These are phyloP conservation scores for Triplophysa bombifrons DNA, from an alignment of 2,797 vertebrate species.

Conservation along the genomic window DNA sequence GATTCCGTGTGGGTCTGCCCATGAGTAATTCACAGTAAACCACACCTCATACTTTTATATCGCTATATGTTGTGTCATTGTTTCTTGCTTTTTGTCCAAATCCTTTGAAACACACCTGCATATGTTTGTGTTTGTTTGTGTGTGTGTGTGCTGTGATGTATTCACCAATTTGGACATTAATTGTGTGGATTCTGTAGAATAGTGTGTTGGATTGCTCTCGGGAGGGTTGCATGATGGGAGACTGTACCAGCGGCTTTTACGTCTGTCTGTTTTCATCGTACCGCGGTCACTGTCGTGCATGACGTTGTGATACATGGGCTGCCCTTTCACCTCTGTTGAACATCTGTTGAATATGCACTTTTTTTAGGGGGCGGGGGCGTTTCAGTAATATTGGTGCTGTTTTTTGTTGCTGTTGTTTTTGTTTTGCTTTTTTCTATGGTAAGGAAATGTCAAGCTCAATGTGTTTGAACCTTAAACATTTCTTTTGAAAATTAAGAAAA, in stretches of 20 bases:
- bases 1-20: conserved; percentile 18
- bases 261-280: conserved; percentile 69
- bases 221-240: conserved; percentile 72
- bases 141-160: conserved; percentile 64
- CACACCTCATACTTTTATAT: conserved; percentile 8
- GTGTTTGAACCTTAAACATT: neutral
- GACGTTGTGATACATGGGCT: conserved; percentile 76
- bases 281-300: conserved; percentile 77
- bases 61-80: conserved; percentile 27
- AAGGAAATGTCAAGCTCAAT: neutral
- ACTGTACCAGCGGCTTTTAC: conserved; percentile 68
- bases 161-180: conserved; percentile 64
- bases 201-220: conserved; percentile 40
- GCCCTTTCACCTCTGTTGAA: conserved; percentile 73
- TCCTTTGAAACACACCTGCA: conserved; percentile 70
- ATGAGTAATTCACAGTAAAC: conserved; percentile 5
- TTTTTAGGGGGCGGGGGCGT: conserved; percentile 39
- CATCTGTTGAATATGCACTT: conserved; percentile 61
- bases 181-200: conserved; percentile 37
- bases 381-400: conserved; percentile 14
- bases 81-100: conserved; percentile 1
- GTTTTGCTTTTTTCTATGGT: neutral
- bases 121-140: conserved; percentile 1
- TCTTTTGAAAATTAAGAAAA: neutral
- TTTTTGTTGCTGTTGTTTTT: conserved; percentile 19